Percentiles rank a stretch among this genome's conserved stretches.
phyloP scores from a whole-genome alignment of 2,888 invertebrate genomes.

The Papilio gigon region DNA sequence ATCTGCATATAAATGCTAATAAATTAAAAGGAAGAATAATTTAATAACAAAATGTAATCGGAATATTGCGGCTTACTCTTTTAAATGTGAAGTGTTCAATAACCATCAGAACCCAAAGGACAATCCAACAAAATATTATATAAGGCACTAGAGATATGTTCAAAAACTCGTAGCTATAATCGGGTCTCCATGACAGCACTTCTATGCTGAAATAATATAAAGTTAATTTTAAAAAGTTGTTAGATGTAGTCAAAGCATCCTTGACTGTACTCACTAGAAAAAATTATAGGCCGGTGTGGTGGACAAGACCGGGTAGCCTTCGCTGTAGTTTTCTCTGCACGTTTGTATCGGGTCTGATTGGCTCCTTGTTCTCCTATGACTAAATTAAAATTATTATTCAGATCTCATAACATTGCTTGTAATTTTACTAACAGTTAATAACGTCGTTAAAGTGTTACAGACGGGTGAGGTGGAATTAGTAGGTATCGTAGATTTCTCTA shows the following conservation, averaged over 20 bases:
- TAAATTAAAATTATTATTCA: constrained; percentile 1
- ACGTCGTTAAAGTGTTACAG: too few species aligned
- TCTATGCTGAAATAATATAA: constrained; percentile 60
- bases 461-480: too few species aligned
- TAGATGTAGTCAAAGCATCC: not conserved
- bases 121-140: constrained; percentile 58
- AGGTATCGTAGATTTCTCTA: too few species aligned
- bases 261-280: constrained; percentile 67
- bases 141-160: constrained; percentile 56
- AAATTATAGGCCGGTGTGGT: constrained; percentile 71
- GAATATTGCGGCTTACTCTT: constrained; percentile 56
- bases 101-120: constrained; percentile 64
- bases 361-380: constrained; percentile 36
- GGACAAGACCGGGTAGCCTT: constrained; percentile 60
- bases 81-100: constrained; percentile 58
- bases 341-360: constrained; percentile 50
- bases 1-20: constrained; percentile 53
- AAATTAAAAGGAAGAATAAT: not conserved
- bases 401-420: not conserved
- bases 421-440: too few species aligned
- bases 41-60: constrained; percentile 9
- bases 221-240: constrained; percentile 16
- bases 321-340: constrained; percentile 64
- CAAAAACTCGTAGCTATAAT: constrained; percentile 52
- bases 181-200: constrained; percentile 58